Conservation (phyloP, 2,113 vertebrate genomes). For the Gambusia holbrooki region DNA sequence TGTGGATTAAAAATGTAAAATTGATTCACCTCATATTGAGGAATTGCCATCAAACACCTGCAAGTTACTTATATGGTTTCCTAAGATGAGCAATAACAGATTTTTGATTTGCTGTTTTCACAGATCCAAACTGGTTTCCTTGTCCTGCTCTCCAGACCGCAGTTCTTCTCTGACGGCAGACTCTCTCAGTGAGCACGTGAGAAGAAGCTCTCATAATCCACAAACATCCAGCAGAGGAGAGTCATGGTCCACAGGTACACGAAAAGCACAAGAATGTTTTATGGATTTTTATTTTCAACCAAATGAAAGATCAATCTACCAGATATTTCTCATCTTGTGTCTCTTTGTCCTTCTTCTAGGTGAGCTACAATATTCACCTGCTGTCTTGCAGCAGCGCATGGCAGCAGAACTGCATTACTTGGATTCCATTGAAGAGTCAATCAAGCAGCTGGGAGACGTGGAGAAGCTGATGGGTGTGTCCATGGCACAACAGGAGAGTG, state of each 20-base stretch:
- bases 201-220: constrained; percentile 62
- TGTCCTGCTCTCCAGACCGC: constrained; percentile 62
- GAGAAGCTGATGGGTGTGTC: constrained; percentile 88
- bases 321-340: background rate
- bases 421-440: constrained; percentile 90
- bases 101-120: background rate
- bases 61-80: background rate
- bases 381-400: constrained; percentile 88
- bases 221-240: constrained; percentile 31
- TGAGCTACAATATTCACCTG: constrained; percentile 86
- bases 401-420: constrained; percentile 90
- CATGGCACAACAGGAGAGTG: constrained; percentile 92
- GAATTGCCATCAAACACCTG: background rate
- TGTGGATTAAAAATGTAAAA: background rate
- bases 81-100: background rate
- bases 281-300: background rate
- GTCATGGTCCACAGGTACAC: constrained; percentile 44
- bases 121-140: constrained; percentile 74
- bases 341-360: constrained; percentile 62
- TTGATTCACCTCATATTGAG: background rate
- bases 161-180: constrained; percentile 68
- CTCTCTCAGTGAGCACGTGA: constrained; percentile 57
- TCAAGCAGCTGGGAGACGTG: constrained; percentile 87
- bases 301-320: background rate
- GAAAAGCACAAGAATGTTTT: background rate